Evolutionary conservation across 1,140 invertebrate species (phyloP).

Genomic region (Chelonus insularis): DNA sequence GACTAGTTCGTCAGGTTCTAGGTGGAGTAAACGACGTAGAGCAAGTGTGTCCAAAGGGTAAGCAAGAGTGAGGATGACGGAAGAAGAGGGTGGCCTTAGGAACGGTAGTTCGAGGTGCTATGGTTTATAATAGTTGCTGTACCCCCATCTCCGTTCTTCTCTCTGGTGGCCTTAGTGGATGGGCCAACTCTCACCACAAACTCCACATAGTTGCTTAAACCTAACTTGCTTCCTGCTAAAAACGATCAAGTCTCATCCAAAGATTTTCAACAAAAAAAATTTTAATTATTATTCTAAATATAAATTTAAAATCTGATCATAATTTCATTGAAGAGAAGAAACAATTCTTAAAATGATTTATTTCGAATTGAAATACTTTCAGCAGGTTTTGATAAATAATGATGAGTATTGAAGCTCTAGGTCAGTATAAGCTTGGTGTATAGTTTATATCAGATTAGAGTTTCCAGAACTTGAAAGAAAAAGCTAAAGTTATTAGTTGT

Average conservation of each 20-base stretch:
- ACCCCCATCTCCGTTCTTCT: slow-evolving; percentile 38
- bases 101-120: slow-evolving; percentile 61
- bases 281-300: too few relatives aligned
- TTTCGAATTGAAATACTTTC: too few relatives aligned
- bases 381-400: too few relatives aligned
- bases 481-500: slow-evolving; percentile 45
- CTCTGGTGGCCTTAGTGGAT: slow-evolving; percentile 2
- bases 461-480: slow-evolving; percentile 42
- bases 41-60: slow-evolving; percentile 25
- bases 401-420: too few relatives aligned
- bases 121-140: slow-evolving; percentile 62
- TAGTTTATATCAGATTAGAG: too few relatives aligned
- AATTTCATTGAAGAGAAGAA: too few relatives aligned
- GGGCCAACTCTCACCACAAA: slow-evolving; percentile 55
- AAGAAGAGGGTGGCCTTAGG: slow-evolving; percentile 38
- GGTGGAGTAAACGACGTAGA: slow-evolving; percentile 39
- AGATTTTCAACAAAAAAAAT: slow-evolving; percentile 7
- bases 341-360: too few relatives aligned
- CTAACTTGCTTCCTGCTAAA: slow-evolving; percentile 45
- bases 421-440: too few relatives aligned
- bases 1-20: slow-evolving; percentile 53
- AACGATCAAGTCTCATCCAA: slow-evolving; percentile 19
- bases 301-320: too few relatives aligned
- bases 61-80: slow-evolving; percentile 39
- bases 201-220: slow-evolving; percentile 61